These are phyloP conservation scores for Andrena minutula DNA, from an alignment of 2,888 invertebrate species.

Conservation along the genomic window DNA sequence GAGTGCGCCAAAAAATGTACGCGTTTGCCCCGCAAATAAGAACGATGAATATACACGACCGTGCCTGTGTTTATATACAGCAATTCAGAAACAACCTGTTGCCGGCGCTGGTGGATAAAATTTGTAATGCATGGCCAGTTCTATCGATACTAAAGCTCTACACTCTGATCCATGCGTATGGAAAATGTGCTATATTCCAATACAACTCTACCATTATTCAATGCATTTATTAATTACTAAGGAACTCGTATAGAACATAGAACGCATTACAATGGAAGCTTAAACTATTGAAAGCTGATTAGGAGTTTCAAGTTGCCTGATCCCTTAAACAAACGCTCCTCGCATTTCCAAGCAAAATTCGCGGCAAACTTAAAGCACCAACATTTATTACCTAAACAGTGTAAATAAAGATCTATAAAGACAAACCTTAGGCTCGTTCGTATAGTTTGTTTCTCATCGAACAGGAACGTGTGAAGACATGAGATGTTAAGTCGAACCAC, in stretches of 20 bases:
- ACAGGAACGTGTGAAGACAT: conserved; percentile 65
- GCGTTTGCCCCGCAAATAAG: background rate
- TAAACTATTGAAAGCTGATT: background rate
- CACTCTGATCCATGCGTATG: no score
- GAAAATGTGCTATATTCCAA: no score
- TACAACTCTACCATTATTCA: no score
- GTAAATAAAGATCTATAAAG: conserved; percentile 23
- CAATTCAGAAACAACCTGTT: conserved; percentile 24
- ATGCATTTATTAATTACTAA: no score
- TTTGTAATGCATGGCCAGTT: conserved; percentile 7
- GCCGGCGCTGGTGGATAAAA: conserved; percentile 11
- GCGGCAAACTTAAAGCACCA: conserved; percentile 11
- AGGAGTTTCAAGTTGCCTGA: background rate
- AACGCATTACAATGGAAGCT: no score
- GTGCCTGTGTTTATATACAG: background rate
- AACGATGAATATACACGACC: no score
- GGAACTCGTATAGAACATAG: no score
- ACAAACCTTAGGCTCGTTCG: conserved; percentile 52
- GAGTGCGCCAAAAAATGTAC: background rate
- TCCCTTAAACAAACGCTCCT: background rate
- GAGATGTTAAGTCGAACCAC: conserved; percentile 28
- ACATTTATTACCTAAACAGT: background rate
- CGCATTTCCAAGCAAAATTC: background rate
- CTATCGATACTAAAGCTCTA: no score
- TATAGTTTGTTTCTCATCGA: conserved; percentile 42